phyloP scores from a whole-genome alignment of 2,797 vertebrate genomes.

The Fringilla coelebs region DNA sequence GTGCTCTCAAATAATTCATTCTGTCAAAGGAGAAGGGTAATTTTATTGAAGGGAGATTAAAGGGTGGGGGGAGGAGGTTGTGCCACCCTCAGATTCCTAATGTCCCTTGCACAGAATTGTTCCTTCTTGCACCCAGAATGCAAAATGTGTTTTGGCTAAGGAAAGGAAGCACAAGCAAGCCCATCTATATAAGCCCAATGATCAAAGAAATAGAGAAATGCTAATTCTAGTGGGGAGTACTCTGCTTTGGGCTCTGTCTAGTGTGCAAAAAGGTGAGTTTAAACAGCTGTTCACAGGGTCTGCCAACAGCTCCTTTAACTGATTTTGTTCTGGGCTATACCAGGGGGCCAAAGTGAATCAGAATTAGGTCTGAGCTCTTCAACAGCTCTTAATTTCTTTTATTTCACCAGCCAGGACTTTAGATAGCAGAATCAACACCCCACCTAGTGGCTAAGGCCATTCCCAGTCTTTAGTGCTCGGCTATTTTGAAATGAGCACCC shows the following conservation, averaged over 20 bases:
- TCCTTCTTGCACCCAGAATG: not conserved
- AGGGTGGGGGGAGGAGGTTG: not conserved
- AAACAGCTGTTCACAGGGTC: not conserved
- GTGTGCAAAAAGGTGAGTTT: not conserved
- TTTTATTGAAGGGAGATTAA: not conserved
- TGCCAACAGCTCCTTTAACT: not conserved
- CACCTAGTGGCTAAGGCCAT: not conserved
- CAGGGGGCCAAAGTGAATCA: not conserved
- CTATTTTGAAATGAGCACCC: not conserved
- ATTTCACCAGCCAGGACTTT: not conserved
- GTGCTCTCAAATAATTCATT: not conserved
- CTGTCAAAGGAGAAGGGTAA: not conserved
- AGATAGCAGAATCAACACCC: not conserved
- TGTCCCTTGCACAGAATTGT: not conserved
- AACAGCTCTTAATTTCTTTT: not conserved
- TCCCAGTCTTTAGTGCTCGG: fast-evolving
- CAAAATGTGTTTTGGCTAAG: not conserved
- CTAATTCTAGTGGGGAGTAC: not conserved
- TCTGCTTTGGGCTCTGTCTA: not conserved
- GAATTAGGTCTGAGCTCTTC: not conserved
- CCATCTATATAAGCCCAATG: fast-evolving
- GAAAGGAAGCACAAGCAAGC: not conserved
- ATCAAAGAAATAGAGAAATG: not conserved
- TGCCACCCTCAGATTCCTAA: not conserved
- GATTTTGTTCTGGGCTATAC: not conserved